Evolutionary conservation across 2,888 invertebrate genomes (phyloP), one percentile per base, ranked within the genome.

Genomic region (Agrochola lota): DNA sequence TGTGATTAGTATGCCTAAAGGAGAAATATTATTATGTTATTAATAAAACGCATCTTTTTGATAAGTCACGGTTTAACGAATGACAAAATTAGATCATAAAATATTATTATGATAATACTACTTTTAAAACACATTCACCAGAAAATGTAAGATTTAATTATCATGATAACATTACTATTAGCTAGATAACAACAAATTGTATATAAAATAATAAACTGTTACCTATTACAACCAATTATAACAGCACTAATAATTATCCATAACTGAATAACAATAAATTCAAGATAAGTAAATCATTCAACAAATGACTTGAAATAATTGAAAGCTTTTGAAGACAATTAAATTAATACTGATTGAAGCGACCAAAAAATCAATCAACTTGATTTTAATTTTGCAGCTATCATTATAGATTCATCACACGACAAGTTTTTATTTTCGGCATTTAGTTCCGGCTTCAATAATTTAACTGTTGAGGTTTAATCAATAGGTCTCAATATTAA

Each of bases 341-440:
- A 20, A 68, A 43, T 77, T 23, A 49, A 68, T 11, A 35, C 12
- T 52, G 30, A 52, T 55, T 59, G 46, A 59, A 49, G 17, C 43
- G n/a, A 74, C 62, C 30, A n/a, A 69, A 55, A 57, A 35, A 1
- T 40, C 55, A 46, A 75, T 73, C 49, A 74, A 52, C 23, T 52
- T 55, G 35, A 52, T 52, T 52, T 64, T 57, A 20, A 67, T 76
- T 76, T 40, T 35, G 23, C 43, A 46, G 71, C 55, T 66, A 1
- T 64, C 12, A 80, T 82, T 74, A 84, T 7, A 73, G 63, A 70
- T 77, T 74, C 59, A 70, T 64, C 72, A 71, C 64, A 73, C 46
- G 60, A 75, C 63, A 40, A 71, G 57, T 77, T 74, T n/a, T 23
- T 68, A 52, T 74, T 73, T 83, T 80, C 63, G 12, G 6, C 35